Evolutionary conservation across 2,888 invertebrate species (phyloP).

Genomic region (Mycalesis mineus): DNA sequence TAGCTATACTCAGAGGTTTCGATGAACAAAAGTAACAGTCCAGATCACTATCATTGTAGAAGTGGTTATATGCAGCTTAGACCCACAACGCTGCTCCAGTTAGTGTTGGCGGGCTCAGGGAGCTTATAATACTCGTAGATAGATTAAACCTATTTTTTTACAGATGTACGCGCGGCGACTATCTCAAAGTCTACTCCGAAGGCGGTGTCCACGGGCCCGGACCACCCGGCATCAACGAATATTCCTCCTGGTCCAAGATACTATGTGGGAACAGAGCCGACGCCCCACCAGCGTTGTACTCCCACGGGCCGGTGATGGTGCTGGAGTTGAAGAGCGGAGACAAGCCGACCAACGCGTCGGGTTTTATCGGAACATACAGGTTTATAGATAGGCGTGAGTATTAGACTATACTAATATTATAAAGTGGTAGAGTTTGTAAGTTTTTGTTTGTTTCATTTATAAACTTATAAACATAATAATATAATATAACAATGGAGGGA

Average conservation of each 20-base stretch:
- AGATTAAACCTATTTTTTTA: conserved; percentile 39
- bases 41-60: too few relatives aligned
- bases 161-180: conserved; percentile 86
- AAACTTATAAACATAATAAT: too few relatives aligned
- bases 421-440: too few relatives aligned
- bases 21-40: too few relatives aligned
- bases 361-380: conserved; percentile 86
- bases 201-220: conserved; percentile 82
- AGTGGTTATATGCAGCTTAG: too few relatives aligned
- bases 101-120: too few relatives aligned
- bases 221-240: conserved; percentile 86
- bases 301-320: conserved; percentile 84
- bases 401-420: not conserved
- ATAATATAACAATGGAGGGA: too few relatives aligned
- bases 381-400: conserved; percentile 88
- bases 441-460: too few relatives aligned
- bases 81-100: too few relatives aligned
- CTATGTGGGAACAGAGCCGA: conserved; percentile 85
- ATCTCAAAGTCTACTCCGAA: conserved; percentile 87
- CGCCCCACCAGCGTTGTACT: conserved; percentile 85
- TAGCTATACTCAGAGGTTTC: too few relatives aligned
- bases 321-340: conserved; percentile 83
- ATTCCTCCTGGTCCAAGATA: conserved; percentile 85
- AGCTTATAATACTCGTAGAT: too few relatives aligned
- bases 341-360: conserved; percentile 76